Conservation (phyloP, 2,797 vertebrate genomes). For the Okamejei kenojei region DNA sequence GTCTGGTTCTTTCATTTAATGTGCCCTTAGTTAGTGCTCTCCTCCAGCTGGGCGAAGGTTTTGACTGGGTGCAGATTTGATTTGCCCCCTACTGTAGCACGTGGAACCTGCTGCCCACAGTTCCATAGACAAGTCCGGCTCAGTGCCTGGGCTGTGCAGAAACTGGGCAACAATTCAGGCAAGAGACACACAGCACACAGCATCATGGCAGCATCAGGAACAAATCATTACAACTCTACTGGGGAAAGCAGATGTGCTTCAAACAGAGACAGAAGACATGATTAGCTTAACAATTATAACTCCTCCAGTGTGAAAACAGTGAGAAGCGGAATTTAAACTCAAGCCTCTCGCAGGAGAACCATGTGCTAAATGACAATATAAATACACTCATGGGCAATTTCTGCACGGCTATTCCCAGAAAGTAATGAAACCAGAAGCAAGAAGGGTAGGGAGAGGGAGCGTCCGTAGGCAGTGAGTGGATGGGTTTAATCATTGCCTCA, state of each 20-base stretch:
- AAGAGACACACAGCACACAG: neutral
- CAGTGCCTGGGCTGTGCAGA: neutral
- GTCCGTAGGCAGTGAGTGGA: neutral
- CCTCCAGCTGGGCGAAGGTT: neutral
- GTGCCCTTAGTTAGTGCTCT: neutral
- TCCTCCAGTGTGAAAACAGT: neutral
- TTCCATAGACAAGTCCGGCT: neutral
- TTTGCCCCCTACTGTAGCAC: neutral
- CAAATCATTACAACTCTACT: neutral
- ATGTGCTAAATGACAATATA: neutral
- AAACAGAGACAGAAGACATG: neutral
- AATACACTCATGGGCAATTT: neutral
- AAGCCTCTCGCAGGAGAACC: neutral
- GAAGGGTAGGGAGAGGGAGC: neutral
- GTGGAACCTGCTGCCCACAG: neutral
- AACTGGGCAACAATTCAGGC: neutral
- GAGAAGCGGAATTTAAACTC: neutral
- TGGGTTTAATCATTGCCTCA: neutral
- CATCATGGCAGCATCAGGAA: neutral
- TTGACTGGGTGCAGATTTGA: neutral
- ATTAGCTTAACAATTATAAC: slow-evolving; percentile 3
- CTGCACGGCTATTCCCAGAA: neutral
- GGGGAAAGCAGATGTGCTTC: neutral
- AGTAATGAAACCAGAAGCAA: neutral
- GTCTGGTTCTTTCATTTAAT: neutral